These are phyloP conservation scores for Tinamus guttatus DNA, from an alignment of 2,113 vertebrate species.

Conservation along the genomic window DNA sequence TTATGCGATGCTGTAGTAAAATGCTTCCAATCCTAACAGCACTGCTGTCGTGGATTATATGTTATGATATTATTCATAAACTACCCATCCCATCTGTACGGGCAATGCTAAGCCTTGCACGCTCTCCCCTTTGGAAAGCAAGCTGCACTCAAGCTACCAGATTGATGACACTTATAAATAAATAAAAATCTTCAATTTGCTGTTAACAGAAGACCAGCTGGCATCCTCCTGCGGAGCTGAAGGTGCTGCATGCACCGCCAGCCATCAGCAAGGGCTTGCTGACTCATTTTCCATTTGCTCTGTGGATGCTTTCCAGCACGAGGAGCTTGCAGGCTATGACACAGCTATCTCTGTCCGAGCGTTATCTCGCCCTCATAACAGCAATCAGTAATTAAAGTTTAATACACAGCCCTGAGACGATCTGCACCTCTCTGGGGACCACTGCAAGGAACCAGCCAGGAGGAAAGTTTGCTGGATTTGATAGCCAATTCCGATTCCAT, in stretches of 20 bases:
- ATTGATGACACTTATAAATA: constrained; percentile 64
- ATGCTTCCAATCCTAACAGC: background rate
- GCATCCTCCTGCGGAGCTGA: constrained; percentile 17
- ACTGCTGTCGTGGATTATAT: background rate
- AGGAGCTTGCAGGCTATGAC: constrained; percentile 20
- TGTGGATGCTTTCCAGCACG: background rate
- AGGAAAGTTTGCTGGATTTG: constrained; percentile 48
- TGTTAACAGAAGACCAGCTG: constrained; percentile 58
- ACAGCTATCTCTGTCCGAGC: constrained; percentile 16
- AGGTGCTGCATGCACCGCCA: constrained; percentile 34
- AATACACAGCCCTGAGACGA: constrained; percentile 49
- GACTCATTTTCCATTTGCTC: constrained; percentile 64
- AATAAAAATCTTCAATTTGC: constrained; percentile 58
- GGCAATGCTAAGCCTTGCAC: background rate
- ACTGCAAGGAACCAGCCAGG: constrained; percentile 53
- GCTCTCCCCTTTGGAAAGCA: background rate
- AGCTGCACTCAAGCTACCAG: constrained; percentile 20
- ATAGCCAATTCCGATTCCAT: constrained; percentile 64
- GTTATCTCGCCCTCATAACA: background rate
- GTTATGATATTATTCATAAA: background rate
- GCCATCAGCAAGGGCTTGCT: constrained; percentile 26
- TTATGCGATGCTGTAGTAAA: background rate
- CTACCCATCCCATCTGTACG: background rate
- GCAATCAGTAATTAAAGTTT: constrained; percentile 70
- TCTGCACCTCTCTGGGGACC: constrained; percentile 36